Conservation (phyloP, 2,797 vertebrate genomes). For the Distichodus sexfasciatus region DNA sequence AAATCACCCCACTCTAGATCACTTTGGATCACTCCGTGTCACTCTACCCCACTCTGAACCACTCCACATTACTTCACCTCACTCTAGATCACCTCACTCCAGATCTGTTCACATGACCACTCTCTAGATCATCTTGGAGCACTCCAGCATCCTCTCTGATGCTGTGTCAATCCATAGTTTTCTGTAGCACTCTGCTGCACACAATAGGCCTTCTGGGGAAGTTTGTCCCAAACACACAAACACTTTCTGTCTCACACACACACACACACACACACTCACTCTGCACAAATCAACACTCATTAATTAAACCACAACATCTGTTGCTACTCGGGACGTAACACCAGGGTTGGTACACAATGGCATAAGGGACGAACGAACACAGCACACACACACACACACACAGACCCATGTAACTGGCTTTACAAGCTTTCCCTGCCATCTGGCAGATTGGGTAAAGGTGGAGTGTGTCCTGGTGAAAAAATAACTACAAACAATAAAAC, state of each 20-base stretch:
- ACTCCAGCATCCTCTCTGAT: too few relatives aligned
- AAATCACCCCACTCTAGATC: too few relatives aligned
- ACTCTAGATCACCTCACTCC: too few relatives aligned
- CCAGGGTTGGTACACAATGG: background rate
- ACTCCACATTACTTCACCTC: too few relatives aligned
- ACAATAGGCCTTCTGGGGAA: background rate
- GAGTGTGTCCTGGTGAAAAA: background rate
- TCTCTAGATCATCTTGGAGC: too few relatives aligned
- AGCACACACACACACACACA: background rate
- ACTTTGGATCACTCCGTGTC: too few relatives aligned
- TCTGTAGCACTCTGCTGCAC: background rate
- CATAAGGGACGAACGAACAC: too few relatives aligned
- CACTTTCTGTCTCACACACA: slow-evolving; percentile 4
- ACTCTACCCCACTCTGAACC: too few relatives aligned
- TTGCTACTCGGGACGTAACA: background rate
- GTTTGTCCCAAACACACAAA: slow-evolving; percentile 42
- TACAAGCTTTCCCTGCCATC: slow-evolving; percentile 21
- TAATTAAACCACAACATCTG: slow-evolving; percentile 21
- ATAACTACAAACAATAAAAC: background rate
- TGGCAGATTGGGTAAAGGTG: background rate
- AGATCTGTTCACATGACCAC: too few relatives aligned
- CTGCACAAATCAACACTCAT: slow-evolving; percentile 9
- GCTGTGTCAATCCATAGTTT: too few relatives aligned
- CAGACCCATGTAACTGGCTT: slow-evolving; percentile 2
- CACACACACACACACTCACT: slow-evolving; percentile 6